These are phyloP conservation scores for Drosophila fulvimacula DNA, from an alignment of 2,888 invertebrate species.

Conservation along the genomic window DNA sequence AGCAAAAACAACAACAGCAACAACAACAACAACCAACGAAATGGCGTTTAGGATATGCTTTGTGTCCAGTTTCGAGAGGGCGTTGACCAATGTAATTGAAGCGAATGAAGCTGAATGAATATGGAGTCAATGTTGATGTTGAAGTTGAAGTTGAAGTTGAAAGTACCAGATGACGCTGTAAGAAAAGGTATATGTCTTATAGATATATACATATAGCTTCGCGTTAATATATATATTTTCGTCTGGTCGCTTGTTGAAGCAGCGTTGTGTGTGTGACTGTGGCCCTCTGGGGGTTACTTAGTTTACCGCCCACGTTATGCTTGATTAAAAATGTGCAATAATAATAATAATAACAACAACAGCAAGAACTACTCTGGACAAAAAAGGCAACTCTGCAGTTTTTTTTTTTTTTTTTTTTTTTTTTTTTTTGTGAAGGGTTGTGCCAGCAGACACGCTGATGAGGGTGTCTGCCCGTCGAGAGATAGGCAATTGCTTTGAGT, in stretches of 20 bases:
- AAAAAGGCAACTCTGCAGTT: slow-evolving; percentile 41
- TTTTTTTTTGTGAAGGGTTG: slow-evolving; percentile 44
- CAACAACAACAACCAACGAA: slow-evolving; percentile 26
- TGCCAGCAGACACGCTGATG: slow-evolving; percentile 53
- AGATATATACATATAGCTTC: neutral
- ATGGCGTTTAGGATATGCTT: slow-evolving; percentile 49
- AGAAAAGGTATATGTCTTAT: slow-evolving; percentile 1
- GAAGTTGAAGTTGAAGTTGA: neutral
- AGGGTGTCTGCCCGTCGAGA: slow-evolving; percentile 34
- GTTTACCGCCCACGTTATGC: slow-evolving; percentile 63
- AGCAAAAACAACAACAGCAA: neutral
- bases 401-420: slow-evolving; percentile 22
- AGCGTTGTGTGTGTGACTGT: slow-evolving; percentile 26
- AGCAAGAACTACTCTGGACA: slow-evolving; percentile 11
- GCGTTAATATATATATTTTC: neutral
- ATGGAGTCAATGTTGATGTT: slow-evolving; percentile 13
- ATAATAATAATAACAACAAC: slow-evolving; percentile 34
- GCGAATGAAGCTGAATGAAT: slow-evolving; percentile 28
- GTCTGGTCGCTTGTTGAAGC: slow-evolving; percentile 4
- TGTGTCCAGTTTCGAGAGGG: slow-evolving; percentile 38
- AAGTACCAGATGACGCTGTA: slow-evolving; percentile 16
- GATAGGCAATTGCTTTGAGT: slow-evolving; percentile 34
- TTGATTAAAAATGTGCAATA: slow-evolving; percentile 68
- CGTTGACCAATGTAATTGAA: slow-evolving; percentile 62
- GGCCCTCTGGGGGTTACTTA: slow-evolving; percentile 39